Evolutionary conservation across 2,797 vertebrate genomes (phyloP), one percentile per base, ranked within the genome.

Genomic region (Halcyon leucocephala): DNA sequence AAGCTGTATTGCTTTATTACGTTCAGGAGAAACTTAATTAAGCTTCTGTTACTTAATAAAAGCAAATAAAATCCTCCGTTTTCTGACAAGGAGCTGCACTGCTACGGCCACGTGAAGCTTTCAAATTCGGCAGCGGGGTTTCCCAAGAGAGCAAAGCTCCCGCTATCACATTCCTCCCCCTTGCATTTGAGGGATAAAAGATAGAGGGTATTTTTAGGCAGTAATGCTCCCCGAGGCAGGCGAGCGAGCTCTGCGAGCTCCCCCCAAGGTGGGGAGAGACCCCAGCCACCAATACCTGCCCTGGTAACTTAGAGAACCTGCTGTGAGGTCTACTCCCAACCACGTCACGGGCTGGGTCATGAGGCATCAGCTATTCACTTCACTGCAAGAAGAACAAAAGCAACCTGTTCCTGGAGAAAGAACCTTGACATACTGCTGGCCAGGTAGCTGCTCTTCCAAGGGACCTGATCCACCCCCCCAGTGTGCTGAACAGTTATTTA

Each of bases 11-110:
- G 52, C 90, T 95, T 86, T 80, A 94, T 85, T 84, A 95, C 66
- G 85, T 93, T 89, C 65, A 80, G 48, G 18, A 93, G 73, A 79
- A 95, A 88, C 73, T 97, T 96, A 97, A 96, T 96, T 96, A 96
- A 96, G 89, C 64, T 81, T 70, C 49, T 86, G 48, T 78, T 94
- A 74, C 92, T 91, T 95, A 95, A 95, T 65, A 91, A 82, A 95
- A 89, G 74, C 66, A 95, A 93, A 97, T 82, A 85, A 93, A 93
- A 70, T 49, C 58, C 86, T 70, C 72, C 70, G 57, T 78, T 90
- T 88, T 61, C 77, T n/a, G 55, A 72, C 28, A 44, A 16, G 57
- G 70, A 86, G 49, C 57, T 58, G 44, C 51, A 48, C 70, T 64
- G 66, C 67, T 92, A 54, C 70, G 86, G 77, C 72, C 78, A 71